Base-by-base conservation (phyloP, 2,113 vertebrate genomes). In the Ivindomyrus marchei region DNA sequence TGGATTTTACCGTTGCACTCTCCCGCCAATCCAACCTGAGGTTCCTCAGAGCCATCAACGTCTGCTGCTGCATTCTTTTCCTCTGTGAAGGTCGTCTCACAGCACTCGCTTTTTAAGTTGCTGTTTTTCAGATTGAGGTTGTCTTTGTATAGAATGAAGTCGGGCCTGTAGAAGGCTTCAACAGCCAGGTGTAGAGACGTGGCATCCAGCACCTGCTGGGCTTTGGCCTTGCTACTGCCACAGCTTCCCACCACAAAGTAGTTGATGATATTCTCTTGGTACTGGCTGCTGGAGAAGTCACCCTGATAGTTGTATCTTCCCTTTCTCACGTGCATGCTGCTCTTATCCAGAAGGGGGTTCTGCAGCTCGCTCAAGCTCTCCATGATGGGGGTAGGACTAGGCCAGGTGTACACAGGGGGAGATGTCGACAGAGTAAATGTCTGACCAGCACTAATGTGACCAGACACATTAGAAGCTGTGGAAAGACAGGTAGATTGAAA, bases 1-100 rank as follows among this genome's bases (percentile, higher is more conserved):
- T 98, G 98, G 93, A 99, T 99, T 93, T 97, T 95, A 80, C 96
- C 94, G 46, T 98, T 97, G 0, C 96, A 96, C 24, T 98, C 97
- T 21, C 95, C 95, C 89, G 93, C 93, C 58, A 95, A 0, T 97
- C n/a, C 62, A 31, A 4, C 10, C n/a, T 31, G 62, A 70, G 27
- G 9, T 70, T 70, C 62, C 62, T 70, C 62, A 31, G 62, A 70
- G 27, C 27, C 62, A 13, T 13, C 58, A 27, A 27, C 8, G 24
- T 62, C 56, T 62, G 21, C 24, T 62, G 56, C n/a, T 27, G 58
- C 24, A 3, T 66, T 10, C 58, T 27, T 27, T 0, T 66, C 58
- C 3, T 66, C 62, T 31, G 62, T 70, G 62, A 70, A 70, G 62
- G n/a, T 31, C 0, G 62, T 70, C 27, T 70, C 62, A 11, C n/a